phyloP scores from a whole-genome alignment of 92 coral and sea anemone genomes.

The Isaurus tuberculatus region DNA sequence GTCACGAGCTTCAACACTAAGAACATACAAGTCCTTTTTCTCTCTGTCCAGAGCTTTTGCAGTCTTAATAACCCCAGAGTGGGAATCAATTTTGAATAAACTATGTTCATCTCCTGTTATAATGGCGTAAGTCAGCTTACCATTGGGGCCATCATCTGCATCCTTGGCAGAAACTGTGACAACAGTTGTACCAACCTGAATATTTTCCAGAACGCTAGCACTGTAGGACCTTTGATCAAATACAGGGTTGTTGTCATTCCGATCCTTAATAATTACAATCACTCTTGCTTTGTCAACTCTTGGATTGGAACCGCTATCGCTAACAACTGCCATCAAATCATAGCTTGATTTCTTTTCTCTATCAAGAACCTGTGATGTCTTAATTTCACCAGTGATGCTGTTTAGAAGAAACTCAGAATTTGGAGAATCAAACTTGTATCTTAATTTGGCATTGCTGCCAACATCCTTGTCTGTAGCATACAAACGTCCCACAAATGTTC shows the following conservation, averaged over 20 bases:
- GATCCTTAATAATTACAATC: slow-evolving; percentile 72
- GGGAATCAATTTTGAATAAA: slow-evolving; percentile 70
- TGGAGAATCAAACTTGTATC: slow-evolving; percentile 69
- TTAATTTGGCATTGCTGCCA: slow-evolving; percentile 79
- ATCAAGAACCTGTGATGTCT: slow-evolving; percentile 69
- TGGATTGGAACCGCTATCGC: slow-evolving; percentile 76
- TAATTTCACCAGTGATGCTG: slow-evolving; percentile 74
- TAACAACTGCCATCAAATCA: slow-evolving; percentile 68
- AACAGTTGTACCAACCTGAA: slow-evolving; percentile 62
- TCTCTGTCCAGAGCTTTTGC: slow-evolving; percentile 74
- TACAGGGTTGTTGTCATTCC: slow-evolving; percentile 84
- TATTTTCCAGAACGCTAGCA: slow-evolving; percentile 69
- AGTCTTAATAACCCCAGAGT: slow-evolving; percentile 72
- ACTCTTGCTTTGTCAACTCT: slow-evolving; percentile 67
- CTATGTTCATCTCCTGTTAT: slow-evolving; percentile 71
- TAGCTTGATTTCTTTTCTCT: slow-evolving; percentile 74
- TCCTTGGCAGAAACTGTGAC: slow-evolving; percentile 78
- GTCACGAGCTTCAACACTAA: slow-evolving; percentile 75
- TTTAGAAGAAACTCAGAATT: slow-evolving; percentile 72
- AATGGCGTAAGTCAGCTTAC: slow-evolving; percentile 72
- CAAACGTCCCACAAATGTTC: slow-evolving; percentile 78
- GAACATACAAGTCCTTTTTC: slow-evolving; percentile 65
- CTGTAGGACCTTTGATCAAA: slow-evolving; percentile 66
- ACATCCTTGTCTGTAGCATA: slow-evolving; percentile 82
- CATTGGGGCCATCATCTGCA: slow-evolving; percentile 82